Evolutionary conservation across 2,888 invertebrate genomes (phyloP).

Genomic region (Torymus auratus): DNA sequence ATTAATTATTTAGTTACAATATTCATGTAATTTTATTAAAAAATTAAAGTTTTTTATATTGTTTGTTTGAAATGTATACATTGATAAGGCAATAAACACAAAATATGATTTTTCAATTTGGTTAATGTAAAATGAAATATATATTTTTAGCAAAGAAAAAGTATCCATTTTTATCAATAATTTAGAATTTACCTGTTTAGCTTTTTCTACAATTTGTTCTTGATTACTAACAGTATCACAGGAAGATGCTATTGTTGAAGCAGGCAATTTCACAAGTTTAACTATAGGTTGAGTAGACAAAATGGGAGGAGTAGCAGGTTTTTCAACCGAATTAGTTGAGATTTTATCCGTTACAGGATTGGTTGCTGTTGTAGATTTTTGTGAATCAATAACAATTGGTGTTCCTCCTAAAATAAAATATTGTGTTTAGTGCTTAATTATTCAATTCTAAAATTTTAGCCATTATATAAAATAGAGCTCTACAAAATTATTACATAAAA

Average conservation of each 20-base stretch:
- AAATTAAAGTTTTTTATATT: background rate
- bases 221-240: conserved; percentile 77
- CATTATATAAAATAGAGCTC: conserved; percentile 20
- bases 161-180: too few species aligned
- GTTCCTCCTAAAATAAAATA: conserved; percentile 78
- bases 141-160: too few species aligned
- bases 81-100: too few species aligned
- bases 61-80: background rate
- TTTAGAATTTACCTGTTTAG: conserved; percentile 82
- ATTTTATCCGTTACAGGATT: conserved; percentile 59
- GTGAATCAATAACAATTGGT: conserved; percentile 67
- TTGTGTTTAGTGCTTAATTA: background rate
- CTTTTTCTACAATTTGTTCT: conserved; percentile 90
- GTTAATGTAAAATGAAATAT: too few species aligned
- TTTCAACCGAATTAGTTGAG: conserved; percentile 60
- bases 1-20: background rate
- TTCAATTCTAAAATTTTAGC: background rate
- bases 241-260: conserved; percentile 65
- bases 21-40: background rate
- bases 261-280: conserved; percentile 72
- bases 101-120: too few species aligned
- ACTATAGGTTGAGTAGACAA: conserved; percentile 70
- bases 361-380: conserved; percentile 68
- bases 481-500: conserved; percentile 30
- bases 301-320: conserved; percentile 56